These are phyloP conservation scores for Pseudoatta argentina DNA, from an alignment of 1,140 invertebrate genomes.

Conservation along the genomic window DNA sequence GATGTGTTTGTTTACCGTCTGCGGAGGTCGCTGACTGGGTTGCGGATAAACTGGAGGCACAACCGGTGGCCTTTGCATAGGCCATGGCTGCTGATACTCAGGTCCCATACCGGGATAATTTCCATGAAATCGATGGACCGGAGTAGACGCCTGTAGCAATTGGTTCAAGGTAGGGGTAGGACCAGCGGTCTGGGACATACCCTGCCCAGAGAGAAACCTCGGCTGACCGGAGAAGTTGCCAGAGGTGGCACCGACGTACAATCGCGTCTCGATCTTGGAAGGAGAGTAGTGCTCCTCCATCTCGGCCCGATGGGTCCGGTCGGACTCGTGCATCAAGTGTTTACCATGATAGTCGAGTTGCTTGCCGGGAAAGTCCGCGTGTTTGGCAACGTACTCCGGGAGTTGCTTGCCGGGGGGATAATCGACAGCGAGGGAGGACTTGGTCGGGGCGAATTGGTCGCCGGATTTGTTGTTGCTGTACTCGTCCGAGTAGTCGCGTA, in stretches of 20 bases:
- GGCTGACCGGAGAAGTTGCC: slow-evolving; percentile 82
- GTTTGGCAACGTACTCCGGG: slow-evolving; percentile 73
- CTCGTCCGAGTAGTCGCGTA: slow-evolving; percentile 80
- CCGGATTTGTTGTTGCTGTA: slow-evolving; percentile 76
- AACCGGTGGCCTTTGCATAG: slow-evolving; percentile 84
- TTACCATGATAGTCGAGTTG: slow-evolving; percentile 79
- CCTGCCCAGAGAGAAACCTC: slow-evolving; percentile 88
- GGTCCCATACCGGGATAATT: slow-evolving; percentile 85
- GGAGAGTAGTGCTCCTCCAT: slow-evolving; percentile 83
- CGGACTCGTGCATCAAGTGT: slow-evolving; percentile 78
- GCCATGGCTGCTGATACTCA: slow-evolving; percentile 86
- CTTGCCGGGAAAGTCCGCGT: slow-evolving; percentile 74
- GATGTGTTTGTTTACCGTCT: slow-evolving; percentile 79
- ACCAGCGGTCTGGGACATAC: slow-evolving; percentile 91
- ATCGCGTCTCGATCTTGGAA: slow-evolving; percentile 80
- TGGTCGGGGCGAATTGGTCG: slow-evolving; percentile 73
- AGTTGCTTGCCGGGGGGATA: slow-evolving; percentile 77
- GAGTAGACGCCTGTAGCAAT: slow-evolving; percentile 92
- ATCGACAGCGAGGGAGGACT: slow-evolving; percentile 73
- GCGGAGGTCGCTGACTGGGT: slow-evolving; percentile 84
- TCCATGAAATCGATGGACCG: slow-evolving; percentile 87
- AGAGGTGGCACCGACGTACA: slow-evolving; percentile 64
- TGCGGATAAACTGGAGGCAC: slow-evolving; percentile 84
- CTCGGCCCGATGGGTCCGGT: slow-evolving; percentile 77
- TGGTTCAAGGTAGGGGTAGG: slow-evolving; percentile 97